Percentiles rank a stretch among this genome's conserved stretches.
phyloP scores from a whole-genome alignment of 2,888 invertebrate genomes.

The Amiota minor region DNA sequence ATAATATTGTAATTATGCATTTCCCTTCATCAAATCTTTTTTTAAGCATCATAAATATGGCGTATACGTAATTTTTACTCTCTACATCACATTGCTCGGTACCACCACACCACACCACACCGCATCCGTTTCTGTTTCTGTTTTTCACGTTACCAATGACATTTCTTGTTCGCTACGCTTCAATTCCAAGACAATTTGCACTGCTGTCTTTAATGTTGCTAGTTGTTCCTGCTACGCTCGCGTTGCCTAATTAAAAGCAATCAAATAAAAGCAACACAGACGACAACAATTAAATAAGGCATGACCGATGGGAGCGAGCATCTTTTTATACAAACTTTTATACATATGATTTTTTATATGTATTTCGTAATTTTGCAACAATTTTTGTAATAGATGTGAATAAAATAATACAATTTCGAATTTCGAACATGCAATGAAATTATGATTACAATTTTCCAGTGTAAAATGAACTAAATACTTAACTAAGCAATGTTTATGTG shows the following conservation, averaged over 20 bases:
- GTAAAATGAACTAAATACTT: too few species aligned
- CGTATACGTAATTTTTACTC: slow-evolving; percentile 39
- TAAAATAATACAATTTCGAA: too few species aligned
- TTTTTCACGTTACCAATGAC: slow-evolving; percentile 36
- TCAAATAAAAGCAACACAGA: slow-evolving; percentile 45
- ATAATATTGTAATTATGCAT: slow-evolving; percentile 63
- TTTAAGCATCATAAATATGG: slow-evolving; percentile 48
- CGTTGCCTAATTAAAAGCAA: slow-evolving; percentile 57
- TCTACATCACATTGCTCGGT: not conserved
- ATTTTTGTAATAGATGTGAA: too few species aligned
- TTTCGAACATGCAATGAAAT: too few species aligned
- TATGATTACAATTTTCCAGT: too few species aligned
- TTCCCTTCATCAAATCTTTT: slow-evolving; percentile 56
- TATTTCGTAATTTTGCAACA: too few species aligned
- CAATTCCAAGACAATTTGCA: slow-evolving; percentile 49
- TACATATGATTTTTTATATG: not conserved
- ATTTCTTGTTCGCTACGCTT: slow-evolving; percentile 49
- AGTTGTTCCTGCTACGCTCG: slow-evolving; percentile 6
- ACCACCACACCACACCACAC: not conserved
- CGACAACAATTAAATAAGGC: slow-evolving; percentile 22
- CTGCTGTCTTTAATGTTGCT: slow-evolving; percentile 37
- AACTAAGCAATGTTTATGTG: too few species aligned
- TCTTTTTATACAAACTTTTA: too few species aligned
- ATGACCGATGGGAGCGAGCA: not conserved
- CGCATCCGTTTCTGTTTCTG: slow-evolving; percentile 30